These are phyloP conservation scores for Falco novaeseelandiae DNA, from an alignment of 2,797 vertebrate species.

Conservation along the genomic window DNA sequence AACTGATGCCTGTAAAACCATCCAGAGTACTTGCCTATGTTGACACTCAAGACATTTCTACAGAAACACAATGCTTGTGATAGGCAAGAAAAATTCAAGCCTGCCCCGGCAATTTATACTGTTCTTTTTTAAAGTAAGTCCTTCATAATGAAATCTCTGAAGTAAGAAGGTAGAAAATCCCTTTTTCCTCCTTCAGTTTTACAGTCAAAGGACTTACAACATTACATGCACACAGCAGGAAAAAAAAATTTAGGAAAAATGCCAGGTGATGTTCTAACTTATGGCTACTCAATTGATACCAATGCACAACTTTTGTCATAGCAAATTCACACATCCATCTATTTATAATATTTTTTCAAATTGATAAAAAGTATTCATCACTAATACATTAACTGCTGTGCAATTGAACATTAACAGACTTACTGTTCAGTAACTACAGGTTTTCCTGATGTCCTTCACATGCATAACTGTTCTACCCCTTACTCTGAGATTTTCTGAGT, in stretches of 20 bases:
- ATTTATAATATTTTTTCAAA: neutral
- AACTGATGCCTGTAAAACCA: neutral
- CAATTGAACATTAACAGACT: neutral
- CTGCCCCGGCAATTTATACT: neutral
- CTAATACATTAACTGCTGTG: neutral
- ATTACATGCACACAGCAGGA: neutral
- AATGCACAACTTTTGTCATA: neutral
- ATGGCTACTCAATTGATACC: neutral
- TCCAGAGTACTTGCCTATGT: neutral
- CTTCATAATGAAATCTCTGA: neutral
- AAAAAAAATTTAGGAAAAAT: neutral
- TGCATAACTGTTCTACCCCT: neutral
- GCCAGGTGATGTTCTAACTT: neutral
- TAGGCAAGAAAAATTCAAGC: neutral
- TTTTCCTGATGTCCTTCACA: neutral
- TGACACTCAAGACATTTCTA: neutral
- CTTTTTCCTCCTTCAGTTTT: neutral
- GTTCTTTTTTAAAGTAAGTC: neutral
- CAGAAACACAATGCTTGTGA: neutral
- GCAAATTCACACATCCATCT: neutral
- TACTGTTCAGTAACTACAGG: neutral
- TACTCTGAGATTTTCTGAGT: neutral
- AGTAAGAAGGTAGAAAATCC: neutral
- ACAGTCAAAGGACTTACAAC: neutral
- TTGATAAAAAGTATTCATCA: neutral